These are phyloP conservation scores for Clavelina lepadiformis DNA, from an alignment of 23 tunicate genomes.

Conservation along the genomic window DNA sequence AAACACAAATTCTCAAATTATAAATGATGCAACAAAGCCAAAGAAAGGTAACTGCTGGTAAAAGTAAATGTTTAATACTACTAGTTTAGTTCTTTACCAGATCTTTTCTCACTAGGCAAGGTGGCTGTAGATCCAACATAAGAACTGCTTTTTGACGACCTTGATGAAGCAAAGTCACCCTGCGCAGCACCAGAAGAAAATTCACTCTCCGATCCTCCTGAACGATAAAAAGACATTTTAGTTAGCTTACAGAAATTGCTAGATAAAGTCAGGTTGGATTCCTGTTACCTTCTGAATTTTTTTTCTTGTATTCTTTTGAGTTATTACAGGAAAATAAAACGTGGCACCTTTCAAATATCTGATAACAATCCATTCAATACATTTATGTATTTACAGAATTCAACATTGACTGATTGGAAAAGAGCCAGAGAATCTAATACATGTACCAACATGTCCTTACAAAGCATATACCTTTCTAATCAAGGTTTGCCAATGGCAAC, in stretches of 20 bases:
- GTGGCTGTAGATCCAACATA: conserved; percentile 58
- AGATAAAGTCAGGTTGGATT: background rate
- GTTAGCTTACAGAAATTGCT: conserved; percentile 1
- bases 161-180: conserved; percentile 15
- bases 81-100: conserved; percentile 19
- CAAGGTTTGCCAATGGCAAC: too few species aligned
- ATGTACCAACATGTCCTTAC: too few species aligned
- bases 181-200: conserved; percentile 9
- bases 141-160: background rate
- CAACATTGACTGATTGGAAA: too few species aligned
- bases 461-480: too few species aligned
- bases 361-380: too few species aligned
- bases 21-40: background rate
- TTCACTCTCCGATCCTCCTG: conserved; percentile 12
- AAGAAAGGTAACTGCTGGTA: background rate
- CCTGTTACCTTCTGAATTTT: background rate
- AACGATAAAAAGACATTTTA: background rate
- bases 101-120: conserved; percentile 67
- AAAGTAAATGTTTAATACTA: background rate
- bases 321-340: too few species aligned
- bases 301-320: too few species aligned
- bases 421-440: too few species aligned
- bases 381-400: too few species aligned
- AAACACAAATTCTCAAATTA: too few species aligned
- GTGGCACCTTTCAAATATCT: too few species aligned